Percentiles rank a stretch among this genome's conserved stretches.
phyloP scores from a whole-genome alignment of 2,113 vertebrate species.

The Melanerpes aurifrons region DNA sequence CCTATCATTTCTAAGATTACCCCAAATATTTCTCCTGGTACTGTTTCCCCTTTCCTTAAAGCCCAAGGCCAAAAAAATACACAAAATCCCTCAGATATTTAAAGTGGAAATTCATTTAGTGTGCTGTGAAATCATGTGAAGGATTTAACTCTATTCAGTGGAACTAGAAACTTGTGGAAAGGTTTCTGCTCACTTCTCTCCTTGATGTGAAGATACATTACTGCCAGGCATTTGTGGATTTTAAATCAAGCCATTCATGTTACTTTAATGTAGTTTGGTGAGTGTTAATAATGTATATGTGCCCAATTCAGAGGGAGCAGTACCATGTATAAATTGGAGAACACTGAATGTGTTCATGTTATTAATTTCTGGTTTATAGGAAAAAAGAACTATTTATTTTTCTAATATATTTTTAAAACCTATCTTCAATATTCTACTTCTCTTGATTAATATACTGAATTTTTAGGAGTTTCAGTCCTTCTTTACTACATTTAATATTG shows the following conservation, averaged over 20 bases:
- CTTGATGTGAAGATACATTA: slow-evolving; percentile 28
- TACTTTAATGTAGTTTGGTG: slow-evolving; percentile 64
- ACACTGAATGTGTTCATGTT: slow-evolving; percentile 29
- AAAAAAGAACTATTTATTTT: slow-evolving; percentile 12
- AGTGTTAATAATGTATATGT: slow-evolving; percentile 58
- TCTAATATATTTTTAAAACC: not conserved
- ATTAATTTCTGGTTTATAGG: slow-evolving; percentile 3
- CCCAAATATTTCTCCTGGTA: not conserved
- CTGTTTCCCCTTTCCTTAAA: not conserved
- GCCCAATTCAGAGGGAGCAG: slow-evolving; percentile 29
- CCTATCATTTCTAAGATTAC: not conserved
- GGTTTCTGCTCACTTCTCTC: slow-evolving; percentile 11
- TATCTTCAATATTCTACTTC: not conserved
- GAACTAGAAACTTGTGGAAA: not conserved
- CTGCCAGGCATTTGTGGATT: slow-evolving; percentile 47
- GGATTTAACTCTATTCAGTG: not conserved
- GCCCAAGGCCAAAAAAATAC: not conserved
- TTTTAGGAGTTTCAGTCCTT: not conserved
- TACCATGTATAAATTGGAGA: slow-evolving; percentile 6
- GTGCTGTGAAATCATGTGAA: slow-evolving; percentile 2
- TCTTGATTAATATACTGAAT: not conserved
- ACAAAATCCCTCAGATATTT: slow-evolving; percentile 13
- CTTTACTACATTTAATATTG: not conserved
- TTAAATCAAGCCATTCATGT: slow-evolving; percentile 52
- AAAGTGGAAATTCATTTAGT: not conserved